A percentile compares a stretch with the other conserved stretches of the same genome.
Evolutionary conservation across 53 echinoderm and acorn worm species (phyloP).

Genomic region (Mesocentrotus franciscanus): DNA sequence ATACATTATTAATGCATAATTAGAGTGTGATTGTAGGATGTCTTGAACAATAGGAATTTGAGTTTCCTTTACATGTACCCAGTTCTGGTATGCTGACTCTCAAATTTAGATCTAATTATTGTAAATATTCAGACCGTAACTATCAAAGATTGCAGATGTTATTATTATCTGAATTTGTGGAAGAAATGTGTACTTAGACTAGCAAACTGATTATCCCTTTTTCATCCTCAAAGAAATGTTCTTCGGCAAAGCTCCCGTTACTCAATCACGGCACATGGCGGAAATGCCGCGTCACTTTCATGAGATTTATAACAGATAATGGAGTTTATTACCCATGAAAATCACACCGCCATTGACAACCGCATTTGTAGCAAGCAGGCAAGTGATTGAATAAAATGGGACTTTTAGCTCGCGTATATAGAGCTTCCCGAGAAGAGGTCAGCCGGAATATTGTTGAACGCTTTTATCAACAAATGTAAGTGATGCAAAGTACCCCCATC

Average conservation of each 20-base stretch:
- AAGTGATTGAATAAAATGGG: slow-evolving; percentile 8
- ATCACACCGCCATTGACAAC: background rate
- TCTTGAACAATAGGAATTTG: too few species aligned
- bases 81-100: too few species aligned
- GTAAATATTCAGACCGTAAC: too few species aligned
- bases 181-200: too few species aligned
- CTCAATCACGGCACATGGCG: background rate
- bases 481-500: background rate
- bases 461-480: background rate
- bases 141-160: too few species aligned
- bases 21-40: too few species aligned
- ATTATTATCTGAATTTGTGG: too few species aligned
- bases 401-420: background rate
- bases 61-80: too few species aligned
- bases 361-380: background rate
- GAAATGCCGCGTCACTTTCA: background rate
- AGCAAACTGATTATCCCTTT: background rate
- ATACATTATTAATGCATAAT: too few species aligned
- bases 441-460: background rate
- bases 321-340: background rate
- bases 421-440: background rate
- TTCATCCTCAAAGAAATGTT: background rate
- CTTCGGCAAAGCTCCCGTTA: background rate
- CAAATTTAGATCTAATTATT: too few species aligned
- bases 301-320: slow-evolving; percentile 21